Conservation (phyloP, 2,888 invertebrate species). For the Bursaphelenchus okinawaensis region DNA sequence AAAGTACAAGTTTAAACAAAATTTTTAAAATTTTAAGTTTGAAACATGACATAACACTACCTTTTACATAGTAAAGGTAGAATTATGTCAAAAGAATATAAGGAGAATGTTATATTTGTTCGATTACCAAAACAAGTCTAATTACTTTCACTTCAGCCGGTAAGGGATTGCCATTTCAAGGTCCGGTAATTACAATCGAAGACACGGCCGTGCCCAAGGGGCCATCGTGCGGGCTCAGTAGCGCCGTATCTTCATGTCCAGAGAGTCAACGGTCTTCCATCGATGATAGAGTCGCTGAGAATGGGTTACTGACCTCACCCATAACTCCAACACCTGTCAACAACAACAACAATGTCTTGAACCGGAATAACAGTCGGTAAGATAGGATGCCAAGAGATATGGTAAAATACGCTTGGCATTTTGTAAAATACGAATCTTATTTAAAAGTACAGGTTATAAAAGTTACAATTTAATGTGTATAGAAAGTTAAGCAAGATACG, state of each 20-base stretch:
- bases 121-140: background rate
- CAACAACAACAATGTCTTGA: slow-evolving; percentile 22
- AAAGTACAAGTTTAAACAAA: too few relatives aligned
- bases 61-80: too few relatives aligned
- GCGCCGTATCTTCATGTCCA: slow-evolving; percentile 5
- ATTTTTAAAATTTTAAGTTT: too few relatives aligned
- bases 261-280: slow-evolving; percentile 19
- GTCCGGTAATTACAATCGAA: slow-evolving; percentile 48
- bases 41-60: too few relatives aligned
- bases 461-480: too few relatives aligned
- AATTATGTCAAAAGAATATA: too few relatives aligned
- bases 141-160: slow-evolving; percentile 13
- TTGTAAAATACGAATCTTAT: too few relatives aligned
- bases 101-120: too few relatives aligned
- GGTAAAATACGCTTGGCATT: too few relatives aligned
- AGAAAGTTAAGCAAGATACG: too few relatives aligned
- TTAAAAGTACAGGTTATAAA: too few relatives aligned
- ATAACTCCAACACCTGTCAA: background rate
- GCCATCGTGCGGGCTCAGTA: background rate
- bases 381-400: too few relatives aligned
- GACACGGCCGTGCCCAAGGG: slow-evolving; percentile 43
- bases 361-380: slow-evolving; percentile 39
- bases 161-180: slow-evolving; percentile 25
- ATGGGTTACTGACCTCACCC: background rate
- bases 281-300: slow-evolving; percentile 14